Evolutionary conservation across 2,888 invertebrate species (phyloP).

Genomic region (Theretra japonica): DNA sequence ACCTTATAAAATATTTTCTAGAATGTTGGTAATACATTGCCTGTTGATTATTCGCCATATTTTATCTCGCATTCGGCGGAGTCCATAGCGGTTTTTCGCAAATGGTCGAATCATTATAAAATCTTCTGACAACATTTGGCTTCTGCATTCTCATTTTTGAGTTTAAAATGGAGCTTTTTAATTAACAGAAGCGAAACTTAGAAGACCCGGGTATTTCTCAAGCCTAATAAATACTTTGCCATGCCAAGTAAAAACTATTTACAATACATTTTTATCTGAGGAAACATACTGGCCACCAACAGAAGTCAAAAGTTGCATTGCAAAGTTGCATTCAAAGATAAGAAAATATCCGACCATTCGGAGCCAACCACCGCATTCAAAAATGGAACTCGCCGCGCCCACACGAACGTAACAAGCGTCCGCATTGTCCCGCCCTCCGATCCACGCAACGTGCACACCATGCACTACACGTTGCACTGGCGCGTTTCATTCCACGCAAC

Average conservation of each 20-base stretch:
- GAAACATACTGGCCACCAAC: neutral
- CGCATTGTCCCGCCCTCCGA: conserved; percentile 30
- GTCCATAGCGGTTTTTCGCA: conserved; percentile 47
- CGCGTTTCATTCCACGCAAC: conserved; percentile 32
- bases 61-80: conserved; percentile 42
- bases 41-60: conserved; percentile 45
- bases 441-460: conserved; percentile 29
- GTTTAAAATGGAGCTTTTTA: neutral
- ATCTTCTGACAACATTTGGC: neutral
- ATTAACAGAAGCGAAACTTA: neutral
- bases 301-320: neutral
- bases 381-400: conserved; percentile 41
- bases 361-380: conserved; percentile 41
- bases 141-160: neutral
- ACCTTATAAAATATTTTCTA: conserved; percentile 51
- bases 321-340: conserved; percentile 12
- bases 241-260: neutral
- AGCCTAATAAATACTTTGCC: too few species aligned
- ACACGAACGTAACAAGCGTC: conserved; percentile 33
- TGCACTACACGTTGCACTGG: neutral
- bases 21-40: conserved; percentile 59
- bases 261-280: neutral
- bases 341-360: conserved; percentile 35
- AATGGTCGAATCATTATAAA: conserved; percentile 18
- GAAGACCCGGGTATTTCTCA: too few species aligned